A percentile compares a stretch with the other conserved stretches of the same genome.
phyloP scores from a whole-genome alignment of 2,888 invertebrate genomes.

The Phlogophora meticulosa region DNA sequence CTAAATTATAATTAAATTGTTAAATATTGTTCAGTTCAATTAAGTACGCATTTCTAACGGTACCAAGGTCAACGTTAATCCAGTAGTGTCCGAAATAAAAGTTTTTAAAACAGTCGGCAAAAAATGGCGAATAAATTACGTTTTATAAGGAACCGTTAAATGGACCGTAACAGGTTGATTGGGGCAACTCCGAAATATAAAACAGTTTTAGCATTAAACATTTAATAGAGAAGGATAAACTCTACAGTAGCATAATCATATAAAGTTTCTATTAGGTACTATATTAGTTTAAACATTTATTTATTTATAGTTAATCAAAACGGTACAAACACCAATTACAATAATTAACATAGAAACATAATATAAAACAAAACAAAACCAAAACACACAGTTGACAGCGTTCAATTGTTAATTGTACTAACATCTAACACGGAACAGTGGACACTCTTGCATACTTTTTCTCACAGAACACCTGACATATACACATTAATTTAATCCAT shows the following conservation, averaged over 20 bases:
- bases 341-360: no score
- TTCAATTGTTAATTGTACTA: no score
- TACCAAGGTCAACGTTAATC: conserved; percentile 31
- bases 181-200: conserved; percentile 19
- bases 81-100: conserved; percentile 32
- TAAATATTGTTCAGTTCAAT: conserved; percentile 6
- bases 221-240: conserved; percentile 1
- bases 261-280: neutral
- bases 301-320: no score
- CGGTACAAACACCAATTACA: no score
- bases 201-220: conserved; percentile 26
- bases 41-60: conserved; percentile 34
- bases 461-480: no score
- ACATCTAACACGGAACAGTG: no score
- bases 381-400: no score
- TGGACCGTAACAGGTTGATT: conserved; percentile 44
- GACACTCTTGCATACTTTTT: no score
- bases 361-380: no score
- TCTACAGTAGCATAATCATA: conserved; percentile 11
- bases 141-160: conserved; percentile 51
- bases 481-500: no score
- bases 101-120: conserved; percentile 25
- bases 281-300: conserved; percentile 1
- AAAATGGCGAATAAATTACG: conserved; percentile 36
- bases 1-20: neutral